Evolutionary conservation across 2,113 vertebrate species (phyloP), one percentile per base, ranked within the genome.

Genomic region (Lontra canadensis): DNA sequence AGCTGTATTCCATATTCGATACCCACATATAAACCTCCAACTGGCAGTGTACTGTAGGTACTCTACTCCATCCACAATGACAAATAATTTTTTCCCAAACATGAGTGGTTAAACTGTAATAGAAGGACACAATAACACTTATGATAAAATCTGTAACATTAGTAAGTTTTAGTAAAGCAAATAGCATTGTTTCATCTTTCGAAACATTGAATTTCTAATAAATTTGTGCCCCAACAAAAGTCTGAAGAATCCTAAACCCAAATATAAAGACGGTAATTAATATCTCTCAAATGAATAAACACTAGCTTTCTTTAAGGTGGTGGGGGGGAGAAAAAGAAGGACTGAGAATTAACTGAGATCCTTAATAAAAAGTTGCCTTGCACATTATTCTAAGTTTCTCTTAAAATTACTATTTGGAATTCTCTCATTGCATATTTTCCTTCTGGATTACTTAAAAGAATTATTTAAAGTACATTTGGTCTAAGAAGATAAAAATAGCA

Each of bases 401-500:
- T 85, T 90, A 82, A 96, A 96, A 95, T 96, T 84, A 84, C 47
- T 78, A 90, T 83, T 74, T 93, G 31, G 49, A n/a, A 81, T 81
- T 96, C 36, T 92, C 59, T 88, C 44, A 74, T 63, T 79, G 83
- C 95, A 9, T 78, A 39, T 61, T 95, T 96, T 74, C 23, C 29
- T 92, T 96, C 85, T 73, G 42, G 31, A 95, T 73, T 39, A 96
- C 81, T 93, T 92, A 59, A 96, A 96, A 15, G 67, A 92, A 95
- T 97, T 97, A 97, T 96, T 90, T 93, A 92, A 98, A 97, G 92
- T 90, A 96, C 79, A 95, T 95, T 96, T 96, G 74, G 95, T 83
- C 95, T 96, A 95, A 95, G 52, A 96, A 97, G 95, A 97, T 96
- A 94, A 98, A 98, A 98, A 97, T 79, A 97, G 92, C 87, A 88